Evolutionary conservation across 1,140 invertebrate genomes (phyloP).

Genomic region (Lepidostoma basale): DNA sequence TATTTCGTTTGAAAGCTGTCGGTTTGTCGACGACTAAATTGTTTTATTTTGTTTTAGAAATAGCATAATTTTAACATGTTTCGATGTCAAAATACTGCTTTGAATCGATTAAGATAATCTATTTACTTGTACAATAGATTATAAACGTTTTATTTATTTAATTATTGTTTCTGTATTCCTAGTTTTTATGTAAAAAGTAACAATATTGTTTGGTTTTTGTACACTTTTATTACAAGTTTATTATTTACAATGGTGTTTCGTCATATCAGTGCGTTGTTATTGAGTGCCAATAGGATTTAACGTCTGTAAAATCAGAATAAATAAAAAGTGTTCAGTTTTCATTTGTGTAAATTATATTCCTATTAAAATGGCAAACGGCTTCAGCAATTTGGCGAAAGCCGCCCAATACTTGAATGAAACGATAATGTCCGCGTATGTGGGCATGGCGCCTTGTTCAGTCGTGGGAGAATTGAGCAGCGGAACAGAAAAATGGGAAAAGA

Average conservation of each 20-base stretch:
- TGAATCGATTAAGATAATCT: too few species aligned
- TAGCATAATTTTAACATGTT: too few species aligned
- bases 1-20: too few species aligned
- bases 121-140: too few species aligned
- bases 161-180: not conserved
- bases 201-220: not conserved
- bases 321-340: not conserved
- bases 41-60: too few species aligned
- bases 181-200: not conserved
- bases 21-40: too few species aligned
- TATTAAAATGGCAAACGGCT: slow-evolving; percentile 20
- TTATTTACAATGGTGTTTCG: not conserved
- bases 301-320: not conserved
- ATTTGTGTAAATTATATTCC: not conserved
- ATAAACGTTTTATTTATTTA: not conserved
- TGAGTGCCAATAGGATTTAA: too few species aligned
- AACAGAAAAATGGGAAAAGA: slow-evolving; percentile 4
- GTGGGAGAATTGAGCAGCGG: slow-evolving; percentile 9
- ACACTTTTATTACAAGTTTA: not conserved
- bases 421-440: not conserved
- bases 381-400: slow-evolving; percentile 5
- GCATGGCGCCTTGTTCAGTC: slow-evolving; percentile 9
- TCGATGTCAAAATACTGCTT: too few species aligned
- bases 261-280: too few species aligned
- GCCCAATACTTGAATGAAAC: slow-evolving; percentile 16